Evolutionary conservation across 2,888 invertebrate genomes (phyloP).

Genomic region (Drosophila borborema): DNA sequence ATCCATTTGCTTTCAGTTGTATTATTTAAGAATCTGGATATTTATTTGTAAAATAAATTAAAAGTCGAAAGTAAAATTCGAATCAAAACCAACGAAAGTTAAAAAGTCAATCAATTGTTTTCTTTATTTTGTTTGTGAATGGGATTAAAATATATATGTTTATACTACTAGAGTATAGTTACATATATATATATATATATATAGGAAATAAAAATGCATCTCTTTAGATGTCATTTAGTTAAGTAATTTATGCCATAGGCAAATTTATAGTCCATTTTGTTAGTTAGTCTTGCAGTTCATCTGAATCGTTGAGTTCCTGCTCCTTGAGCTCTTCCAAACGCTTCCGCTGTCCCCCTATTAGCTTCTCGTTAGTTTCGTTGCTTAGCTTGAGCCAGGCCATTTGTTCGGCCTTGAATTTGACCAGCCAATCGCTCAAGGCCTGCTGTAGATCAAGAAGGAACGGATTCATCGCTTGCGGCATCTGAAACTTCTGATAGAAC

Average conservation of each 20-base stretch:
- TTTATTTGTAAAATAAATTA: conserved; percentile 40
- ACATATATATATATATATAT: background rate
- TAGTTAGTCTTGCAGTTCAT: background rate
- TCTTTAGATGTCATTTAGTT: background rate
- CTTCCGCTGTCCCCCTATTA: background rate
- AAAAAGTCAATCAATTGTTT: background rate
- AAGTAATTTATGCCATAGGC: background rate
- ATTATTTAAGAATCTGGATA: conserved; percentile 17
- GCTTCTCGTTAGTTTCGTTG: background rate
- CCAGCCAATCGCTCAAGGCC: conserved; percentile 42
- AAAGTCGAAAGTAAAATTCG: conserved; percentile 13
- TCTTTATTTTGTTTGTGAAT: background rate
- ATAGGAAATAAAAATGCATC: background rate
- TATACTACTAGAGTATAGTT: background rate
- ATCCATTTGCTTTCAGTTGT: conserved; percentile 25
- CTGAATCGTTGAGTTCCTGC: too few relatives aligned
- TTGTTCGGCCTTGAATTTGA: conserved; percentile 8
- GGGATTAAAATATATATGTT: background rate
- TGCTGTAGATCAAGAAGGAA: conserved; percentile 1
- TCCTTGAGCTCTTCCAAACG: background rate
- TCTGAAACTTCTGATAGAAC: conserved; percentile 15
- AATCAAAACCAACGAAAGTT: background rate
- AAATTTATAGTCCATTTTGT: background rate
- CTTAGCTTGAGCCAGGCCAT: background rate
- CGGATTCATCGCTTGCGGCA: conserved; percentile 8